A percentile compares a stretch with the other conserved stretches of the same genome.
These are phyloP conservation scores for Acridotheres tristis DNA, from an alignment of 2,797 vertebrate species.

Conservation along the genomic window DNA sequence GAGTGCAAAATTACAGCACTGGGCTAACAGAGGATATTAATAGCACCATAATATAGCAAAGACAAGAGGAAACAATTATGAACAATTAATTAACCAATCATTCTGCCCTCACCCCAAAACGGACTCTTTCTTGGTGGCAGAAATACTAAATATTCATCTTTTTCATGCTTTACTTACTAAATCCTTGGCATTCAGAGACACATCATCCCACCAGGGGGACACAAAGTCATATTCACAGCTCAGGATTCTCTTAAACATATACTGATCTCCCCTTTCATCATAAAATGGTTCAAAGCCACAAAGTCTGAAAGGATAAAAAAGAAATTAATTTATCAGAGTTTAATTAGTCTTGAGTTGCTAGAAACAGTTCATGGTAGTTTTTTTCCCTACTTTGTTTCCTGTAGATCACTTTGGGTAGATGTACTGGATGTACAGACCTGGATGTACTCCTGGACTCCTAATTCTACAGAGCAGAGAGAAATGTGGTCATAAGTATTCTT, in stretches of 20 bases:
- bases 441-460: background rate
- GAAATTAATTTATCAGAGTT: background rate
- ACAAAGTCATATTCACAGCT: constrained; percentile 92
- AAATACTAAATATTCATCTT: background rate
- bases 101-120: background rate
- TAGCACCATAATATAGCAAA: background rate
- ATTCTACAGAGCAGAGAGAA: background rate
- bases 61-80: background rate
- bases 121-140: background rate
- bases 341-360: background rate
- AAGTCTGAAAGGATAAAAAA: constrained; percentile 74
- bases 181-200: constrained; percentile 89
- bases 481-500: background rate
- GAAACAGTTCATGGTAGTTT: background rate
- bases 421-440: background rate
- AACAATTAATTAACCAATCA: background rate
- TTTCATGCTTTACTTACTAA: constrained; percentile 78
- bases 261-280: constrained; percentile 87
- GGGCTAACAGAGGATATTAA: background rate
- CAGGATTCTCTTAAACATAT: constrained; percentile 89
- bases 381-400: background rate
- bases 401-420: background rate
- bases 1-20: background rate
- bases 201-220: constrained; percentile 92
- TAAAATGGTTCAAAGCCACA: constrained; percentile 92